Percentiles rank a stretch among this genome's conserved stretches.
Evolutionary conservation across 2,113 vertebrate genomes (phyloP).

Genomic region (Osmerus mordax): DNA sequence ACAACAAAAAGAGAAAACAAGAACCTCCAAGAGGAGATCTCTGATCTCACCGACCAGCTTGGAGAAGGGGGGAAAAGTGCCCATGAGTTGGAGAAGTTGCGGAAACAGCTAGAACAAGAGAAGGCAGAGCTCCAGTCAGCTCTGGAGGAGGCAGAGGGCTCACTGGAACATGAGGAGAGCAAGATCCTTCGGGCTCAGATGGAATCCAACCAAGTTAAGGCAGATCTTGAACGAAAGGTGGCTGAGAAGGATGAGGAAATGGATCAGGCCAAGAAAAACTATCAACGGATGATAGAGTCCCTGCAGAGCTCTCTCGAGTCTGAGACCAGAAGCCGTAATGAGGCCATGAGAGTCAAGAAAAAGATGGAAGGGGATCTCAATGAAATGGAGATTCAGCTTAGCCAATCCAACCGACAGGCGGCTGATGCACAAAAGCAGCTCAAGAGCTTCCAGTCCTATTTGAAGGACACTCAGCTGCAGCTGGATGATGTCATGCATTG

Average conservation of each 20-base stretch:
- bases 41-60: constrained; percentile 84
- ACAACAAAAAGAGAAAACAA: constrained; percentile 63
- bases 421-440: constrained; percentile 82
- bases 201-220: constrained; percentile 83
- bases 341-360: constrained; percentile 85
- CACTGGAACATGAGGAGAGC: constrained; percentile 78
- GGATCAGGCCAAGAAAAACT: constrained; percentile 85
- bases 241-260: constrained; percentile 84
- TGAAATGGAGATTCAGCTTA: constrained; percentile 83
- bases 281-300: constrained; percentile 76
- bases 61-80: constrained; percentile 76
- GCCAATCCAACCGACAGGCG: constrained; percentile 75
- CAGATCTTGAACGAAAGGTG: constrained; percentile 79
- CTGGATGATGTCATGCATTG: constrained; percentile 67
- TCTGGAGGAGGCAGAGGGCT: constrained; percentile 88
- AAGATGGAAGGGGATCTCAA: constrained; percentile 90
- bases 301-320: constrained; percentile 85
- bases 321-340: constrained; percentile 81
- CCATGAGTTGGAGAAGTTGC: constrained; percentile 82
- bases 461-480: constrained; percentile 84
- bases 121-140: constrained; percentile 84
- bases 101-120: constrained; percentile 85
- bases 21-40: constrained; percentile 81
- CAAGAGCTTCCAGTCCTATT: constrained; percentile 76
- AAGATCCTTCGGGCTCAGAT: constrained; percentile 84